Base-by-base conservation (phyloP, 2,113 vertebrate species). In the Scartelaos histophorus region DNA sequence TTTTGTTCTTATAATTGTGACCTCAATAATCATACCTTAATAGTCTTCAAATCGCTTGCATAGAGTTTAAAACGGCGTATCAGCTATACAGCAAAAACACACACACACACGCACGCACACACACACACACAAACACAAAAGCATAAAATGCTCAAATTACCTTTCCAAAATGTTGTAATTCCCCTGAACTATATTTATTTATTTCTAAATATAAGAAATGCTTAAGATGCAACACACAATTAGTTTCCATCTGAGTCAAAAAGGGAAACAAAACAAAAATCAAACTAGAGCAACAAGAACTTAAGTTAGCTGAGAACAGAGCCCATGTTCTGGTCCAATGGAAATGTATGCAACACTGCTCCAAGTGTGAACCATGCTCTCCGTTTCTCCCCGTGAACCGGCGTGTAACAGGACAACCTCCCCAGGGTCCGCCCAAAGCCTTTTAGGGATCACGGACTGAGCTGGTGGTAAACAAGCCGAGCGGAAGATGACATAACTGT, bases 401-500 rank as follows among this genome's bases (percentile, higher is more conserved):
- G 34, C 16, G 71, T 1, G 7, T 71, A 53, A 46, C 73, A 71
- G 22, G 38, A n/a, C 68, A 62, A 43, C 22, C 61, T 66, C 38
- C 64, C 17, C 12, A 0, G 60, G 69, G 49, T 45, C 69, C 16
- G 16, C 56, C 73, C 19, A 73, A 76, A 58, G 72, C 69, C 38
- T 70, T 49, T 64, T 29, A 54, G 13, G 53, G 5, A 75, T 66
- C n/a, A 49, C 53, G 69, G 19, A 65, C 17, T 65, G 51, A 38
- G 38, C n/a, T 12, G 7, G 47, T 70, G 72, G 71, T 71, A 84
- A 76, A 75, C 35, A 71, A 57, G 53, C 22, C n/a, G 46, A 11
- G 10, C 43, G 68, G 65, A 45, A 35, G 45, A 79, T 15, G 54
- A 13, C 3, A 10, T 35, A 43, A 21, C 61, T n/a, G 61, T 10